Percentiles rank a stretch among this genome's conserved stretches.
These are phyloP conservation scores for Dyspetes luteomarginatus DNA, from an alignment of 2,888 invertebrate species.

Conservation along the genomic window DNA sequence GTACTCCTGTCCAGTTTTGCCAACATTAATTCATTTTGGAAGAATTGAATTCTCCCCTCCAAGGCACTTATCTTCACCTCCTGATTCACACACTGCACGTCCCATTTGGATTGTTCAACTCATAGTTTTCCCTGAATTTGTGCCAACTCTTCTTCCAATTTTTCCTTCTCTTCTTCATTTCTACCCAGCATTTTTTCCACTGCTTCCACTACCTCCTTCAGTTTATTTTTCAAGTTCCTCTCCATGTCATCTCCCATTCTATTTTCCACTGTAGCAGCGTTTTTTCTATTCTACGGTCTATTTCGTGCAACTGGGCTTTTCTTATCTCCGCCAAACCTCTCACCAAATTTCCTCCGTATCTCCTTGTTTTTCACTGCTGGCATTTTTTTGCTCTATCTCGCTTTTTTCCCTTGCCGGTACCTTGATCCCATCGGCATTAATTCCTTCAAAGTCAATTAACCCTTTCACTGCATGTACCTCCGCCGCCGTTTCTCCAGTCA, in stretches of 20 bases:
- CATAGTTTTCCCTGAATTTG: too few relatives aligned
- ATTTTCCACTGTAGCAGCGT: neutral
- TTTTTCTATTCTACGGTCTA: neutral
- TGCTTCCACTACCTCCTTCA: neutral
- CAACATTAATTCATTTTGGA: neutral
- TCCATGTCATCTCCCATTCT: slow-evolving; percentile 4
- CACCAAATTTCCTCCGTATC: neutral
- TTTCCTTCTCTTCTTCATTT: neutral
- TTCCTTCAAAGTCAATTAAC: too few relatives aligned
- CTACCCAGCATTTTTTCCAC: neutral
- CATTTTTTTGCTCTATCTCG: neutral
- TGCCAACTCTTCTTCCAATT: too few relatives aligned
- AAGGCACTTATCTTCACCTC: too few relatives aligned
- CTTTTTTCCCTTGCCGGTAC: neutral
- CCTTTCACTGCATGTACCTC: too few relatives aligned
- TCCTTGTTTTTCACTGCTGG: neutral
- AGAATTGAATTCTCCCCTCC: too few relatives aligned
- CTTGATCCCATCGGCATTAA: neutral
- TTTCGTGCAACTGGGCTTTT: neutral
- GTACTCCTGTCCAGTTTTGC: neutral
- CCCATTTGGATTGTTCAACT: too few relatives aligned
- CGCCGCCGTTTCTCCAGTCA: too few relatives aligned
- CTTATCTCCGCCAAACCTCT: neutral
- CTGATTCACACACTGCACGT: too few relatives aligned
- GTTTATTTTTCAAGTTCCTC: neutral